Conservation (phyloP, 2,113 vertebrate genomes). For the Lanius ludovicianus region DNA sequence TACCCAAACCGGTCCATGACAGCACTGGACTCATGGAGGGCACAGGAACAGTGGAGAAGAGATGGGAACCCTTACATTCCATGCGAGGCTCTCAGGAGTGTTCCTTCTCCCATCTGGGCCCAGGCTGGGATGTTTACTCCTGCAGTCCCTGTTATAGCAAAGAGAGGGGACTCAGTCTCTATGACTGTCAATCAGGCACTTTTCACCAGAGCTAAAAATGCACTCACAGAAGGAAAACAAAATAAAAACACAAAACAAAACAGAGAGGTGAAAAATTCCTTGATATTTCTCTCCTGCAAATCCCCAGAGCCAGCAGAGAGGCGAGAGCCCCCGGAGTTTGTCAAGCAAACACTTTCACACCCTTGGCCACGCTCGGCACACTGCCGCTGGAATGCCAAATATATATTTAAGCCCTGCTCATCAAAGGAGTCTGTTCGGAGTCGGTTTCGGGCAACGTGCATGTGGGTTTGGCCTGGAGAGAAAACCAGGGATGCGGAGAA, state of each 20-base stretch:
- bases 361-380: conserved; percentile 23
- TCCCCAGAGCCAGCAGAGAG: conserved; percentile 59
- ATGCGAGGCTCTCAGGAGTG: background rate
- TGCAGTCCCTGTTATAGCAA: background rate
- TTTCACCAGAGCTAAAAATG: conserved; percentile 63
- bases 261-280: conserved; percentile 73
- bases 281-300: conserved; percentile 67
- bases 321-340: conserved; percentile 68
- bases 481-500: conserved; percentile 50
- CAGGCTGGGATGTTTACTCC: background rate
- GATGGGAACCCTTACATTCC: background rate
- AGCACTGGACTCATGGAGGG: background rate
- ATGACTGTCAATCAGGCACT: conserved; percentile 18
- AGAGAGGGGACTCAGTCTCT: conserved; percentile 39
- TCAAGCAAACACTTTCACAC: conserved; percentile 77
- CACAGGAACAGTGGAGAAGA: background rate
- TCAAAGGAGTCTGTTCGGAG: conserved; percentile 68
- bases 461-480: conserved; percentile 66
- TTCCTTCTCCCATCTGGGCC: background rate
- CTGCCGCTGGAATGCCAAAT: conserved; percentile 68
- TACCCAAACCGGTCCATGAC: background rate
- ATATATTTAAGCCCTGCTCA: conserved; percentile 66
- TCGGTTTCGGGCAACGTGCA: conserved; percentile 57
- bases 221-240: conserved; percentile 62
- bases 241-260: conserved; percentile 74